These are phyloP conservation scores for Lordiphosa andalusiaca DNA, from an alignment of 2,888 invertebrate species.

Conservation along the genomic window DNA sequence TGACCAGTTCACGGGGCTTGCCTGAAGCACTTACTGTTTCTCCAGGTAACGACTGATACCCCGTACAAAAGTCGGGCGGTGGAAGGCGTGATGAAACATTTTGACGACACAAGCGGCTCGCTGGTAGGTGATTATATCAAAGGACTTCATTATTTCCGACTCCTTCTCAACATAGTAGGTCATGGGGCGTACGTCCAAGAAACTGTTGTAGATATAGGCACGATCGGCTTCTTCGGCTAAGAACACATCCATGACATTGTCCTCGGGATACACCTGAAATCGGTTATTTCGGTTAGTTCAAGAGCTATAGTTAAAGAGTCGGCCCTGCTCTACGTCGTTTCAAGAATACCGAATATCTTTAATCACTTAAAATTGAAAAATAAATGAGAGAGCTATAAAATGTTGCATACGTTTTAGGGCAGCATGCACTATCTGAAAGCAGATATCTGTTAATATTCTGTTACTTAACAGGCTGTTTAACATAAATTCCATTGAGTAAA, in stretches of 20 bases:
- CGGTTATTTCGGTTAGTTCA: too few species aligned
- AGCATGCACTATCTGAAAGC: too few species aligned
- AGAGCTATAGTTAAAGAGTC: background rate
- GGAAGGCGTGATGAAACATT: constrained; percentile 79
- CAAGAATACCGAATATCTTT: too few species aligned
- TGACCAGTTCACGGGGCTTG: constrained; percentile 51
- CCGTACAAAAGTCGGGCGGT: constrained; percentile 70
- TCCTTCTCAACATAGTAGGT: constrained; percentile 76
- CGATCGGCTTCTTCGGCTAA: constrained; percentile 79
- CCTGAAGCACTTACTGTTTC: constrained; percentile 75
- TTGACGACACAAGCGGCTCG: constrained; percentile 81
- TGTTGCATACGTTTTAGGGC: too few species aligned
- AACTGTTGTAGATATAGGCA: constrained; percentile 71
- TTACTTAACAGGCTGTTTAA: too few species aligned
- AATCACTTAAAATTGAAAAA: too few species aligned
- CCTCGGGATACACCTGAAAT: constrained; percentile 83
- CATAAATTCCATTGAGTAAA: too few species aligned
- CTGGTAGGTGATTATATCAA: constrained; percentile 85
- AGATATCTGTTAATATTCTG: too few species aligned
- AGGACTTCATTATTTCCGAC: constrained; percentile 76
- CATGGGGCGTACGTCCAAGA: constrained; percentile 70
- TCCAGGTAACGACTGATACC: constrained; percentile 66
- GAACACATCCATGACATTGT: constrained; percentile 85
- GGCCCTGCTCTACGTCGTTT: too few species aligned
- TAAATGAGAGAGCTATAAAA: too few species aligned